Percentiles rank a stretch among this genome's conserved stretches.
Conservation (phyloP, 2,888 invertebrate species). For the Catocala nupta region DNA sequence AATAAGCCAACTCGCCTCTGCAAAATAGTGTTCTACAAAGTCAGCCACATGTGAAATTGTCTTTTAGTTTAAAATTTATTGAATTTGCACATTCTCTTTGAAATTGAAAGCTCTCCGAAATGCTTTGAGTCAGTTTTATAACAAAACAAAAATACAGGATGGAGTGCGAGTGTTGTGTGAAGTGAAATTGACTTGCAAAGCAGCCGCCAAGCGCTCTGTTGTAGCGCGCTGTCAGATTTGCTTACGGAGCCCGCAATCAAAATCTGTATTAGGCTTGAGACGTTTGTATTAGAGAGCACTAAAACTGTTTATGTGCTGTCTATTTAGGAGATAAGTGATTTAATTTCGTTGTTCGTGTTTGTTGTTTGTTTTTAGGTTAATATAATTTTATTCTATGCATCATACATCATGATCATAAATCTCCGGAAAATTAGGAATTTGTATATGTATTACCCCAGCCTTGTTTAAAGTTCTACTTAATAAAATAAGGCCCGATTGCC, state of each 20-base stretch:
- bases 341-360: constrained; percentile 7
- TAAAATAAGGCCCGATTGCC: too few relatives aligned
- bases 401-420: too few relatives aligned
- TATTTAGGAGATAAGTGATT: constrained; percentile 17
- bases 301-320: not conserved
- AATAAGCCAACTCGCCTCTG: constrained; percentile 5
- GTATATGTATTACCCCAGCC: too few relatives aligned
- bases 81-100: constrained; percentile 27
- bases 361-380: not conserved
- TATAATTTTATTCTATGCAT: not conserved
- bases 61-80: constrained; percentile 24
- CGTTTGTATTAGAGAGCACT: constrained; percentile 11
- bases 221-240: constrained; percentile 36
- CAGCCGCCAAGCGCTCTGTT: constrained; percentile 42
- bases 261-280: constrained; percentile 22
- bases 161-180: constrained; percentile 53
- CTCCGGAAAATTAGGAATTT: too few relatives aligned
- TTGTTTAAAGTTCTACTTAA: too few relatives aligned
- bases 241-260: constrained; percentile 28
- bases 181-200: constrained; percentile 71
- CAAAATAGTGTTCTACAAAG: constrained; percentile 11
- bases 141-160: constrained; percentile 47
- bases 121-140: constrained; percentile 29
- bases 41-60: constrained; percentile 21
- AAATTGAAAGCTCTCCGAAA: constrained; percentile 19